Conservation (phyloP, 2,113 vertebrate genomes). For the Equus quagga region DNA sequence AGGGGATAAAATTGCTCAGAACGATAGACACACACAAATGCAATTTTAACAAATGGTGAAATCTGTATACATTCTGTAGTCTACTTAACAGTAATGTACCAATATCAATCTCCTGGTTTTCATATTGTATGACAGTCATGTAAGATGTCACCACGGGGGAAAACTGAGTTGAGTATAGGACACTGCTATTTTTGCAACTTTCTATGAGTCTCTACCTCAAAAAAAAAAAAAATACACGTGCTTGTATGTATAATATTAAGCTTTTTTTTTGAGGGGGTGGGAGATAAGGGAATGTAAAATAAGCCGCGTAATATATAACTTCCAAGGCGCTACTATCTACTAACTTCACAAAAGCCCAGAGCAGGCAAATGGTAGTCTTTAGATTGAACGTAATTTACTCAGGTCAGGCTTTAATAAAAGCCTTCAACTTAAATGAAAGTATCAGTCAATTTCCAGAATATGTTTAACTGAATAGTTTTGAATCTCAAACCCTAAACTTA, state of each 20-base stretch:
- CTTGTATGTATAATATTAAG: neutral
- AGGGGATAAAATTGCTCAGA: neutral
- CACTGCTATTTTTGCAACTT: neutral
- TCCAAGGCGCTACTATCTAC: neutral
- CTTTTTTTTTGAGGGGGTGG: neutral
- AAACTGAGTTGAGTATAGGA: neutral
- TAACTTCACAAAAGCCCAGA: neutral
- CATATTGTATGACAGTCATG: neutral
- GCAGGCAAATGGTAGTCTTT: constrained; percentile 23
- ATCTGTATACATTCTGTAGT: neutral
- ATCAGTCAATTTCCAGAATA: constrained; percentile 61
- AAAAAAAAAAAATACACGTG: neutral
- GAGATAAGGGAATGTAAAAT: constrained; percentile 5
- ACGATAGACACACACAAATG: neutral
- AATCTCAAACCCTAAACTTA: constrained; percentile 48
- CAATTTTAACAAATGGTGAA: neutral
- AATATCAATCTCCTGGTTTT: neutral
- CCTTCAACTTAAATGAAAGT: constrained; percentile 52
- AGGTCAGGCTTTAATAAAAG: constrained; percentile 37
- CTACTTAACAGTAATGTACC: constrained; percentile 3
- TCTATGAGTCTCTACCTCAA: neutral
- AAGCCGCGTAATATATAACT: neutral
- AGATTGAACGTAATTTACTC: constrained; percentile 30
- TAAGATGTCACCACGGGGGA: constrained; percentile 18
- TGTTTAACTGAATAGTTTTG: constrained; percentile 31